These are phyloP conservation scores for Hemibagrus guttatus DNA, from an alignment of 2,797 vertebrate genomes.

Conservation along the genomic window DNA sequence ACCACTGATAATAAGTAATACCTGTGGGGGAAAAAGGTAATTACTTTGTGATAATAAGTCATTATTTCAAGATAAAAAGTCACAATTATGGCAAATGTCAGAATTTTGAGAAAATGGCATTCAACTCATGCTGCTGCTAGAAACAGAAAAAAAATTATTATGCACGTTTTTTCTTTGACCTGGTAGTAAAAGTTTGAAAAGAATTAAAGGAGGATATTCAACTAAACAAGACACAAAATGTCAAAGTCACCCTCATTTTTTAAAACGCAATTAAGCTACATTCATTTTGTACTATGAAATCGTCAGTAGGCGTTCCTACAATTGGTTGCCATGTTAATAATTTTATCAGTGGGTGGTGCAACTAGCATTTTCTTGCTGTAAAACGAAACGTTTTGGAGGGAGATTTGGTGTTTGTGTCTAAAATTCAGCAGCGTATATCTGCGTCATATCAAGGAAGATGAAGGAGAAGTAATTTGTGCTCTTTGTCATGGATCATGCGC, in stretches of 20 bases:
- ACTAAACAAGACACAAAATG: not conserved
- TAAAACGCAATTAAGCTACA: not conserved
- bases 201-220: not conserved
- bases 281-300: too few relatives aligned
- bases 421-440: too few relatives aligned
- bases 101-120: not conserved
- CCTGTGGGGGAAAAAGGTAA: not conserved
- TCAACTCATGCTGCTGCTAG: not conserved
- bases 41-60: slow-evolving; percentile 29
- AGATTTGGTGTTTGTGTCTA: too few relatives aligned
- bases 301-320: too few relatives aligned
- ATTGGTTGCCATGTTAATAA: too few relatives aligned
- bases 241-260: not conserved
- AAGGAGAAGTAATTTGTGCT: too few relatives aligned
- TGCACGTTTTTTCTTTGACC: not conserved
- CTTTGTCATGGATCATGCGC: too few relatives aligned
- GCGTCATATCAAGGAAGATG: too few relatives aligned
- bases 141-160: not conserved
- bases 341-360: too few relatives aligned
- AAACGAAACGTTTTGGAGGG: too few relatives aligned
- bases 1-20: slow-evolving; percentile 16
- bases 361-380: too few relatives aligned
- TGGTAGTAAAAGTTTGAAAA: not conserved
- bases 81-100: slow-evolving; percentile 11
- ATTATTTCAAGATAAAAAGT: slow-evolving; percentile 60